Base-by-base conservation (phyloP, 1,140 invertebrate species). In the Gryllus bimaculatus region DNA sequence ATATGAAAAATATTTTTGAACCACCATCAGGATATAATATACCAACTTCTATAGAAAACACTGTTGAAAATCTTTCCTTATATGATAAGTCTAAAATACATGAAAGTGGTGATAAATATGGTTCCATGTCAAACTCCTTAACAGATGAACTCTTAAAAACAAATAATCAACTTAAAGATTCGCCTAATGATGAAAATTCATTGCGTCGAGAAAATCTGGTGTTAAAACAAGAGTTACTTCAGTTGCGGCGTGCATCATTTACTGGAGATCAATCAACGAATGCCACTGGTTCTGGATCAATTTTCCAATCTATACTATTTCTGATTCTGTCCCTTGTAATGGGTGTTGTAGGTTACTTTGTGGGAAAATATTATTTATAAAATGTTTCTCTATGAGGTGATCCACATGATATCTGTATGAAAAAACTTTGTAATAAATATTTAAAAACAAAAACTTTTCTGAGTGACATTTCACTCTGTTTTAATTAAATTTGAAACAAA, bases 181-280 rank as follows among this genome's bases (percentile, higher is more conserved):
- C 96, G 82, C 89, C 91, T 84, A 92, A 93, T 85, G 90, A 92
- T 82, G 91, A 93, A 83, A 92, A 89, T 85, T 89, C 89, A 85
- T 87, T 95, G 84, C 90, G 91, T 87, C 91, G 93, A 86, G 94
- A 96, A 86, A 94, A 93, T 88, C 85, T 94, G 81, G 88, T 90
- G 84, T 89, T 96, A 83, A 95, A 93, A 90, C 93, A 93, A 88
- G 15, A 49, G 47, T 8, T 80, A 13, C 54, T 13, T 66, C 54
- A 66, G 54, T 18, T 66, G 54, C 54, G 54, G 10, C 39, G 15
- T 26, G 74, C 39, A 39, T 20, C 39, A 26, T 26, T 20, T 18
- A 74, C 73, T 74, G 26, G 26, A 39, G 26, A 39, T 5, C 26
- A 1, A 39, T 39, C 26, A 39, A 2, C 26, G 5, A 39, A 39